Evolutionary conservation across 2,888 invertebrate species (phyloP), one percentile per base, ranked within the genome.

Genomic region (Aspidapion aeneum): DNA sequence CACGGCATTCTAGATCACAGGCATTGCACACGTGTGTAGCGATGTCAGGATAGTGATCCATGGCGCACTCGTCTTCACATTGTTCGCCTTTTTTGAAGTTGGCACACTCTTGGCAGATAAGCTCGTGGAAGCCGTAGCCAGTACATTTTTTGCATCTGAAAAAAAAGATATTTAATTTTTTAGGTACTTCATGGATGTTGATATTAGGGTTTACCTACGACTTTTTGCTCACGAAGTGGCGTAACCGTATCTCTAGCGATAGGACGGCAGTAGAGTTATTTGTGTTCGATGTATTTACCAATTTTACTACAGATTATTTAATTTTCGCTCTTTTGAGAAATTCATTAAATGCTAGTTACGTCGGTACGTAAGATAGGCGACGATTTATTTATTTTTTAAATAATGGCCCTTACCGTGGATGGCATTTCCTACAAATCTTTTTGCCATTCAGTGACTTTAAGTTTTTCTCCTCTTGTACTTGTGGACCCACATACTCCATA

Each of bases 371-470:
- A n/a, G n/a, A n/a, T n/a, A n/a, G n/a, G n/a, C n/a, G n/a, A n/a
- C n/a, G n/a, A n/a, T n/a, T n/a, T n/a, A n/a, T n/a, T n/a, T n/a
- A n/a, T n/a, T n/a, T n/a, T n/a, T n/a, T n/a, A n/a, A n/a, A n/a
- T n/a, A n/a, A n/a, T n/a, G n/a, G n/a, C n/a, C 12, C 60, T 69
- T 63, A 74, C 74, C 75, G 73, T 0, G 91, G 89, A 81, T 98
- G 94, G 76, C 98, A 98, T 77, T 90, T 92, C 65, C 93, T 85
- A 75, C 98, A 98, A 35, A 96, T 89, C 1, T 90, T 89, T 80
- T 93, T 94, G 22, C 93, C 94, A 22, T 90, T 91, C 5, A 94
- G 78, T 0, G 90, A 86, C 73, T 90, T 90, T 9, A 94, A 81
- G 0, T 84, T 80, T 1, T 68, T 68, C 1, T 89, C 90, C 71